Evolutionary conservation across 2,113 vertebrate genomes (phyloP), one percentile per base, ranked within the genome.

Genomic region (Natator depressus): DNA sequence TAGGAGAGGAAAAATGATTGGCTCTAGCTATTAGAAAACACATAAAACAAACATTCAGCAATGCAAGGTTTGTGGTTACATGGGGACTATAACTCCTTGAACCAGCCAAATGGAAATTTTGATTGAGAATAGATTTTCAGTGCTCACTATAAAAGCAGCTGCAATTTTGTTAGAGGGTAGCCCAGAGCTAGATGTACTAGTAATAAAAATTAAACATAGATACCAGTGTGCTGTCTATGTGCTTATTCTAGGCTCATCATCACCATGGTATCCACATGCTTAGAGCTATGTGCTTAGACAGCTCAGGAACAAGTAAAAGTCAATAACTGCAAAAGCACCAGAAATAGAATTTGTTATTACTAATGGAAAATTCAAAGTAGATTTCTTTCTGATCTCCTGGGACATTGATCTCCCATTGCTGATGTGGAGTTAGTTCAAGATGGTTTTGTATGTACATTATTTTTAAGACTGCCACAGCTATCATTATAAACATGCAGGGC

Each of bases 61-160:
- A 54, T 95, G 59, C 51, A 80, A 72, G 46, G 79, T 84, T 96
- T 96, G 84, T 95, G 88, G 85, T 93, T 93, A 19, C 81, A 25
- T 0, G 0, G 91, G 89, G 86, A 89, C 84, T 90, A 53, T 90
- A 94, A 97, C 96, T 10, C 27, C 87, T 85, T 65, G 29, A 78
- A 87, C 53, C 47, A 82, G 82, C 38, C 90, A 57, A 84, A 81
- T 57, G 54, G 51, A 72, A 87, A 87, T 62, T 29, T 20, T 27
- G 31, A 17, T 12, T 62, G 83, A 87, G 55, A 55, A 89, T 22
- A 82, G 87, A 50, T 91, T 76, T 76, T 79, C 82, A 78, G 89
- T 82, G 82, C 47, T 31, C 47, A 29, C 53, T 25, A 81, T 62
- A 49, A 2, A 27, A n/a, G 9, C 8, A 24, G 53, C 85, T 91